These are phyloP conservation scores for Cephus sareptanus DNA, from an alignment of 2,888 invertebrate species.

Conservation along the genomic window DNA sequence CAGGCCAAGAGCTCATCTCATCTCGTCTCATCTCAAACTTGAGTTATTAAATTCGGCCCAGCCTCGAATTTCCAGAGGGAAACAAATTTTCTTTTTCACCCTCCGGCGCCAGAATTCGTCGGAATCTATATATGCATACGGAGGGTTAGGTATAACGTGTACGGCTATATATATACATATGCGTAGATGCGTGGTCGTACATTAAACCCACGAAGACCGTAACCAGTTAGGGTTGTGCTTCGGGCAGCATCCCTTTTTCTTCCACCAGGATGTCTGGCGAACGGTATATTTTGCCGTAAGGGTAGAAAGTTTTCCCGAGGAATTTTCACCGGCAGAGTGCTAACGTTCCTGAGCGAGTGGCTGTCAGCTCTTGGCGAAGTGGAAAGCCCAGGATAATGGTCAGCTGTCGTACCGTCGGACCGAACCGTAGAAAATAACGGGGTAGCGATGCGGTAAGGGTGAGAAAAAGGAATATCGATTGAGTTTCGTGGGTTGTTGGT, in stretches of 20 bases:
- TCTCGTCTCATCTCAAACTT: constrained; percentile 30
- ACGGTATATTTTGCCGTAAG: not conserved
- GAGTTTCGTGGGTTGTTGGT: not conserved
- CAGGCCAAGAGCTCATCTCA: constrained; percentile 18
- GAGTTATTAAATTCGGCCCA: constrained; percentile 41
- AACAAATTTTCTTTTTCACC: not conserved
- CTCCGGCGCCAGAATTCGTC: not conserved
- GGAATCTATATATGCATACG: not conserved
- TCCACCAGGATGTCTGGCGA: not conserved
- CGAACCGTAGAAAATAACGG: not conserved
- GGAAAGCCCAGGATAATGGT: not conserved
- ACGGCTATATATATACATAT: not conserved
- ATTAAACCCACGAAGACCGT: not conserved
- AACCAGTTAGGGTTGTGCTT: not conserved
- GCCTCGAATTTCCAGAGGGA: not conserved
- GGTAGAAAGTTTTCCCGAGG: not conserved
- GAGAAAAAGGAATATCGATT: not conserved
- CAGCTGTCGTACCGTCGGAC: not conserved
- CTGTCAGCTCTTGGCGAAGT: not conserved
- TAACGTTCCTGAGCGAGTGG: not conserved
- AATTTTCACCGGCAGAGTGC: not conserved
- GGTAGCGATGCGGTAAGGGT: not conserved
- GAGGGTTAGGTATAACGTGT: not conserved
- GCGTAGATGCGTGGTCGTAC: not conserved
- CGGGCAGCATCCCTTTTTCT: not conserved